These are phyloP conservation scores for Ammospiza caudacuta DNA, from an alignment of 2,113 vertebrate genomes.

Conservation along the genomic window DNA sequence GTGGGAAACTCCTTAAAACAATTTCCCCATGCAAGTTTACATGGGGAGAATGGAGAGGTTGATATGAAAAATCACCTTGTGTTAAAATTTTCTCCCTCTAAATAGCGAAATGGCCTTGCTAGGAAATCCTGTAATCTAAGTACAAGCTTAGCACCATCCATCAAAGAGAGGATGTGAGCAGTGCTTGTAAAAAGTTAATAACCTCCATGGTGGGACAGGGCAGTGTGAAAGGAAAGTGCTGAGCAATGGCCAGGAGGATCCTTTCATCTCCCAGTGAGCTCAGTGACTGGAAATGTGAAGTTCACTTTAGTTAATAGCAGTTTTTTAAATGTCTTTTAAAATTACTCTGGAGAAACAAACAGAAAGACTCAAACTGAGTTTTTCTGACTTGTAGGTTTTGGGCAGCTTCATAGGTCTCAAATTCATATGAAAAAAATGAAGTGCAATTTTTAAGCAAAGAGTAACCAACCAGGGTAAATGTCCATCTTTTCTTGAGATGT, in stretches of 20 bases:
- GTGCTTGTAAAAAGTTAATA: constrained; percentile 48
- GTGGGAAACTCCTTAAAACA: neutral
- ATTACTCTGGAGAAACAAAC: neutral
- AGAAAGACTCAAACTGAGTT: neutral
- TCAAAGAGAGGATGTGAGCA: constrained; percentile 63
- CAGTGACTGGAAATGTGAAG: constrained; percentile 17
- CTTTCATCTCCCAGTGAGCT: constrained; percentile 53
- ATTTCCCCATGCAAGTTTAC: neutral
- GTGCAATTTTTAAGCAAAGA: neutral
- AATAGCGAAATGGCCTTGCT: neutral
- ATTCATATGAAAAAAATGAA: neutral
- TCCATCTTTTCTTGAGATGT: neutral
- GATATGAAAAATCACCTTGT: neutral
- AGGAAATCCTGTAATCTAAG: constrained; percentile 38
- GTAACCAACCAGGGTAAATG: neutral
- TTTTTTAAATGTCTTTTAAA: neutral
- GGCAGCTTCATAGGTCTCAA: neutral
- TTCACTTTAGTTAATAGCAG: constrained; percentile 14
- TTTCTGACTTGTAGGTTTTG: neutral
- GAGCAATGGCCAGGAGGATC: constrained; percentile 16
- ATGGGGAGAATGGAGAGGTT: neutral
- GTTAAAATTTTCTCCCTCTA: neutral
- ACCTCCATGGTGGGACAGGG: constrained; percentile 20
- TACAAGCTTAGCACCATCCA: constrained; percentile 17
- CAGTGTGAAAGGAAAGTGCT: neutral